Base-by-base conservation (phyloP, 2,888 invertebrate genomes). In the Ametastegia equiseti region DNA sequence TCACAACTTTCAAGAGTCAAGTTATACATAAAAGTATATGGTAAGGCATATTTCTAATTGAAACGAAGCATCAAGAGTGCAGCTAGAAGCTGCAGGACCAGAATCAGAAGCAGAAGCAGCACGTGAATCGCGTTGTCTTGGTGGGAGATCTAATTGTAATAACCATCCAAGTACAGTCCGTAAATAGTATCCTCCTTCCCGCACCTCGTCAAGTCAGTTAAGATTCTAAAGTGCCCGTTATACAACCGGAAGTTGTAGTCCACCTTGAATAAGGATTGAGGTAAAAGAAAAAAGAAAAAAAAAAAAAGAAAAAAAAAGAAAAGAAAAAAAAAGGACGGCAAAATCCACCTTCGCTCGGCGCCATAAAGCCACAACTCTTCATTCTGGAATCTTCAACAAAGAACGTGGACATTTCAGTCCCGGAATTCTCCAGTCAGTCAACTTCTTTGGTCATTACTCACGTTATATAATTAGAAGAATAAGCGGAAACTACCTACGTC, bases 21-120 rank as follows among this genome's bases (percentile, higher is more conserved):
- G 54, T 54, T n/a, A 23, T 23, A 3, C 23, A 3, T 9, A 54
- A 11, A 54, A 54, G 54, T 7, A 54, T 2, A 9, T 23, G 63
- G 6, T 7, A 23, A 23, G 54, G 23, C 19, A 54, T 9, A 23
- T 2, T 63, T 63, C 30, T 63, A 63, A 63, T 63, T 63, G 63
- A 63, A 63, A 63, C 63, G 30, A 33, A 63, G 33, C 63, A 63
- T 33, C 63, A 33, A 33, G n/a, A n/a, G n/a, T n/a, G n/a, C n/a
- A n/a, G n/a, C n/a, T n/a, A n/a, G n/a, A n/a, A n/a, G n/a, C n/a
- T n/a, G n/a, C n/a, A n/a, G n/a, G n/a, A n/a, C n/a, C 54, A 54
- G 54, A 19, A 23, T 11, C 23, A 54, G 54, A 11, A 54, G 19
- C 54, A 54, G 54, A 54, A 54, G 23, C 54, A 23, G 11, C 54